Base-by-base conservation (phyloP, 2,888 invertebrate genomes). In the Papilio protenor region DNA sequence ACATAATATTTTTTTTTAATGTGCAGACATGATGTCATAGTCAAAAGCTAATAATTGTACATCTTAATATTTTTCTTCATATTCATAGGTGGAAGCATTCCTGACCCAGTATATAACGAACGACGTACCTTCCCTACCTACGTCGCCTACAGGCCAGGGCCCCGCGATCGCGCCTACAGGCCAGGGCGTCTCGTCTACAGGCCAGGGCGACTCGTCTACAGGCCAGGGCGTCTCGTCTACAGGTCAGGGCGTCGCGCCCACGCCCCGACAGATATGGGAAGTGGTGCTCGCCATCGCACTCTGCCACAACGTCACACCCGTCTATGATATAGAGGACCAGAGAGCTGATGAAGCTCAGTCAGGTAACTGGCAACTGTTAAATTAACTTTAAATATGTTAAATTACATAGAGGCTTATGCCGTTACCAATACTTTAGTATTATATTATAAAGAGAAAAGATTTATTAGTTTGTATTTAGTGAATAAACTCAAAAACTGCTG, bases 291-390 rank as follows among this genome's bases (percentile, higher is more conserved):
- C 99, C 0, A 94, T 99, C 74, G 99, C 99, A 0, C 94, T 99
- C 57, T 99, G 99, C 89, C 99, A 99, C 89, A 99, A 99, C 91
- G 99, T 99, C 14, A 99, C 99, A 0, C 99, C 99, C 0, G 98
- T 99, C 2, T 98, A 97, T 86, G 99, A 99, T 23, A 76, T 87
- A 6, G 84, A 80, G 1, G 89, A 89, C 4, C 84, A 84, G 11
- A 84, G 85, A 2, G 86, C 83, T 0, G 93, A 94, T 27, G 94
- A 93, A 78, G 86, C 88, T 1, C 90, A 91, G 49, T 94, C 93
- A 1, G 92, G 92, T 91, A 79, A 81, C 52, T 16, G 16, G 4
- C 6, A 18, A 52, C 52, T 49, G 3, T 40, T 40, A 40, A 40
- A 40, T 40, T 40, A 8, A 40, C 40, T 40, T 40, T 40, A 40